Percentiles rank a stretch among this genome's conserved stretches.
phyloP scores from a whole-genome alignment of 2,113 vertebrate species.

The Phylloscopus trochilus region DNA sequence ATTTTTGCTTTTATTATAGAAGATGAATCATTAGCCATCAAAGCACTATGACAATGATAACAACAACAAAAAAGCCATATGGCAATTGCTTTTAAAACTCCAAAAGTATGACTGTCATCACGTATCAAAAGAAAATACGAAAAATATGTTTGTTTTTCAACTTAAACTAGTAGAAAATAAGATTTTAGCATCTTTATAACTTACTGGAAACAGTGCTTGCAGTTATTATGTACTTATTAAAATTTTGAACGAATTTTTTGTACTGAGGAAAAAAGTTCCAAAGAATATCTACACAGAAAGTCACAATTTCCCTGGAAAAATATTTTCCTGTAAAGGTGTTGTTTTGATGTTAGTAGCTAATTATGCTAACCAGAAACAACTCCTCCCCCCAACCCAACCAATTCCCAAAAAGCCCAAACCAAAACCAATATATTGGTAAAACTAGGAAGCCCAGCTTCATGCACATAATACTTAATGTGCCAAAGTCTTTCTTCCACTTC shows the following conservation, averaged over 20 bases:
- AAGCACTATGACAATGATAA: background rate
- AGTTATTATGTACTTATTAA: background rate
- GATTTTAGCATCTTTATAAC: background rate
- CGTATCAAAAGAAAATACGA: background rate
- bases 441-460: background rate
- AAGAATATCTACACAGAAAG: background rate
- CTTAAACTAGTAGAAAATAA: background rate
- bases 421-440: background rate
- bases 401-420: background rate
- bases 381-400: rapidly evolving
- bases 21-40: background rate
- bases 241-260: background rate
- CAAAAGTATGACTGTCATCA: background rate
- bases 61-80: background rate
- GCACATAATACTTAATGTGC: background rate
- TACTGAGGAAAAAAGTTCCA: background rate
- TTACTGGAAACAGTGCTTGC: background rate
- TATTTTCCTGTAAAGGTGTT: background rate
- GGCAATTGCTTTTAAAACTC: background rate
- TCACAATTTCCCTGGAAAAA: background rate
- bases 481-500: background rate
- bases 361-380: background rate
- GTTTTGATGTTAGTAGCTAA: background rate
- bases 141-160: background rate
- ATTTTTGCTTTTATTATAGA: background rate